Base-by-base conservation (phyloP, 2,797 vertebrate genomes). In the Eurystomus glaucurus region DNA sequence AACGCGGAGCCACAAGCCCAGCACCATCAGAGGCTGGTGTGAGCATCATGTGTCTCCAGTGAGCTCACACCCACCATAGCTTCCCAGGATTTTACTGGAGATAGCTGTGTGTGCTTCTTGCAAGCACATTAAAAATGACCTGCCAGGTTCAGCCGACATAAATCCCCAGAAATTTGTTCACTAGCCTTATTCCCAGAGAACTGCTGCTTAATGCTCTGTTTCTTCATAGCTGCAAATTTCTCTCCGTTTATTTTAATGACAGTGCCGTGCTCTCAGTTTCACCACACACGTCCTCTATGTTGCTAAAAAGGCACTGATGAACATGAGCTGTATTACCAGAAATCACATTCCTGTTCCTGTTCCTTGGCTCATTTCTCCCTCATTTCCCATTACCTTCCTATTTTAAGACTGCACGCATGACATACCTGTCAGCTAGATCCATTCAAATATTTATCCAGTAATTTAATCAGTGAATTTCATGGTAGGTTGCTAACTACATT, bases 371-470 rank as follows among this genome's bases (percentile, higher is more conserved):
- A 57, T 93, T 97, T 96, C 88, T 91, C 68, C 61, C 78, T 91
- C 84, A 81, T 95, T 96, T 96, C 93, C 95, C 91, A 93, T 88
- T 93, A 74, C 88, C 48, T 94, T 90, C 93, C 91, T 96, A 92
- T 96, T 96, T 97, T 96, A 95, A 94, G 95, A 28, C 77, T 70
- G 46, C 88, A 85, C 65, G 66, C 88, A 85, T 75, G 90, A 94
- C 90, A 95, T 93, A 91, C 86, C 94, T 93, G 91, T 95, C 86
- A 94, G 69, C 81, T 80, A 91, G 75, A 96, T 82, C 86, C 81
- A 84, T 68, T 93, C 88, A 90, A 85, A 94, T 95, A 88, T 96
- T 96, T 96, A 93, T 85, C 68, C 86, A 91, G 90, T 92, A 89
- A 91, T 90, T 96, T 65, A 93, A 83, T 88, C 88, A 61, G 90